Evolutionary conservation across 1,140 invertebrate genomes (phyloP).

Genomic region (Drosophila arawakana): DNA sequence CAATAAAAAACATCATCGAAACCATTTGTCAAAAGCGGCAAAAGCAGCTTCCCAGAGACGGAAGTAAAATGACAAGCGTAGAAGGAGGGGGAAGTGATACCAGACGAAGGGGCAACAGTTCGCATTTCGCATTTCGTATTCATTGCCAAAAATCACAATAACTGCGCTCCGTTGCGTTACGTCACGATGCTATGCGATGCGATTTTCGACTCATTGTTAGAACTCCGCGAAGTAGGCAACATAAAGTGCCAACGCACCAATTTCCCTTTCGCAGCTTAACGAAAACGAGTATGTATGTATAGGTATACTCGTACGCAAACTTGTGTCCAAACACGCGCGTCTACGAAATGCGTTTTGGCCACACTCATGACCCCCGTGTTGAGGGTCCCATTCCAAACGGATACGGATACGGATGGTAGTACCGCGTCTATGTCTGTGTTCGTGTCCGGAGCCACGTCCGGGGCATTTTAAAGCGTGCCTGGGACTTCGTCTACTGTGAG

Average conservation of each 20-base stretch:
- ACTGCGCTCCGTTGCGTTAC: conserved; percentile 37
- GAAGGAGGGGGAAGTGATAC: conserved; percentile 34
- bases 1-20: conserved; percentile 82
- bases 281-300: background rate
- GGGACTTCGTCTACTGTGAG: conserved; percentile 54
- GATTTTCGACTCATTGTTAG: conserved; percentile 49
- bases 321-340: conserved; percentile 75
- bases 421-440: conserved; percentile 18
- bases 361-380: conserved; percentile 16
- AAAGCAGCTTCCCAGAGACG: conserved; percentile 43
- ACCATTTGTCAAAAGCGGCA: conserved; percentile 76
- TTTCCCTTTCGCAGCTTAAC: conserved; percentile 15
- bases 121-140: conserved; percentile 70
- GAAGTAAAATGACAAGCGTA: background rate
- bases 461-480: conserved; percentile 73
- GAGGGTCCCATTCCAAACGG: background rate
- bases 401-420: conserved; percentile 12
- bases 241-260: conserved; percentile 37
- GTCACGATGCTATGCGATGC: background rate
- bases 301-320: conserved; percentile 47
- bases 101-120: background rate
- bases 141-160: conserved; percentile 83
- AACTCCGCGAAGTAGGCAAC: conserved; percentile 64
- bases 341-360: conserved; percentile 68
- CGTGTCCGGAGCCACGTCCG: conserved; percentile 15